These are phyloP conservation scores for Nemopilema nomurai DNA, from an alignment of 30 jellyfish, hydroid and myxozoan species.

Conservation along the genomic window DNA sequence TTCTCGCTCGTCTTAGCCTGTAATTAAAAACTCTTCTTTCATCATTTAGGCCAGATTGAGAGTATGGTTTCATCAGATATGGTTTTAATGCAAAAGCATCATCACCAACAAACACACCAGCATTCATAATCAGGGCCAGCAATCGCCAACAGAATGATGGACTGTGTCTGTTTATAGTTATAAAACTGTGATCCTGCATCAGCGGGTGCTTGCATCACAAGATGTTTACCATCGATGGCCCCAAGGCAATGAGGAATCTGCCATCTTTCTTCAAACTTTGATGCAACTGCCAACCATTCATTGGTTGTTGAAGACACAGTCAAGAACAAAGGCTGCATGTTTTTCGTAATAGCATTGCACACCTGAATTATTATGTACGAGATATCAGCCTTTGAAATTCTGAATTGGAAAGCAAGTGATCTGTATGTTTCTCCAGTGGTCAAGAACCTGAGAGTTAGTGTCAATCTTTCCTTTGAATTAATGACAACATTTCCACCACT, in stretches of 20 bases:
- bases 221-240: slow-evolving; percentile 65
- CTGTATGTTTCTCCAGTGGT: too few relatives aligned
- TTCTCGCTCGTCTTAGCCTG: slow-evolving; percentile 17
- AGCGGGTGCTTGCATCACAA: slow-evolving; percentile 16
- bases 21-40: slow-evolving; percentile 10
- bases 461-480: background rate
- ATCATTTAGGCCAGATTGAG: background rate
- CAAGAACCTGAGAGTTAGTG: too few relatives aligned
- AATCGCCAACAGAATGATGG: slow-evolving; percentile 56
- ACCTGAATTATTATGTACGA: too few relatives aligned
- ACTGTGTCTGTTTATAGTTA: slow-evolving; percentile 46
- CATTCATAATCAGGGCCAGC: slow-evolving; percentile 55
- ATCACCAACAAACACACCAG: slow-evolving; percentile 47
- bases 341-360: too few relatives aligned
- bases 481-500: background rate
- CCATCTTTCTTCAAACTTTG: slow-evolving; percentile 19
- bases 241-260: slow-evolving; percentile 63
- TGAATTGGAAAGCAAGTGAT: background rate
- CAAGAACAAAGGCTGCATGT: too few relatives aligned
- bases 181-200: slow-evolving; percentile 45
- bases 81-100: slow-evolving; percentile 18
- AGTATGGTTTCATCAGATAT: slow-evolving; percentile 33
- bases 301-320: slow-evolving; percentile 53
- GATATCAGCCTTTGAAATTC: too few relatives aligned
- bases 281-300: slow-evolving; percentile 47